Base-by-base conservation (phyloP, 2,113 vertebrate genomes). In the Marmota flaviventris region DNA sequence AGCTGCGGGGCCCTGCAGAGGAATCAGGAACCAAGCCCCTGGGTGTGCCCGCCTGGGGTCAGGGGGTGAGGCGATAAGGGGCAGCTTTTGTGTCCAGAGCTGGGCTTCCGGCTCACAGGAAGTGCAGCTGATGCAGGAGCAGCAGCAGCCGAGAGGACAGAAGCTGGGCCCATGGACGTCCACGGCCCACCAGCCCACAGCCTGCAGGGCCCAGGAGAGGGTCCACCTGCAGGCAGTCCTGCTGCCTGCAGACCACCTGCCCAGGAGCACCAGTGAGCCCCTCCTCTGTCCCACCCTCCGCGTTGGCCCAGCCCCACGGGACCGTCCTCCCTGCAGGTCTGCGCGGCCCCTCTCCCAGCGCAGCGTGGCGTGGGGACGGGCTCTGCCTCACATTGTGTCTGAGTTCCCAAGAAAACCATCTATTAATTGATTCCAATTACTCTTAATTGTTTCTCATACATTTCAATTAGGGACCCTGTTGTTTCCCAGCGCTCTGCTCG, bases 41-140 rank as follows among this genome's bases (percentile, higher is more conserved):
- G 58, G 8, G 2, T 75, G 82, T 96, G 98, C 96, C 58, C 88
- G 98, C 96, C 97, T 95, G 5, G 98, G 99, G 99, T 99, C 99
- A 97, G 75, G 97, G 97, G 99, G 98, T 98, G 98, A 98, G 91
- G 98, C 99, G 99, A 99, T 99, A 99, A 99, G 99, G 94, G 95
- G 95, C 56, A 89, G 98, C 98, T 98, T 98, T 99, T 99, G 99
- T 99, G 99, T 98, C 98, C 88, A 97, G 98, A 99, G 99, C 99
- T 99, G 99, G 99, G 98, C 99, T 99, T 99, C 99, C 99, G 98
- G 99, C 96, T 97, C 96, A 98, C 99, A 99, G 99, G 99, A 99
- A 99, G 98, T 91, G 95, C 45, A 45, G 8, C 45, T 45, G 45
- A 45, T 45, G 45, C 45, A 45, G 45, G 45, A 45, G 45, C 45